These are phyloP conservation scores for Willisornis vidua DNA, from an alignment of 2,113 vertebrate genomes.

Conservation along the genomic window DNA sequence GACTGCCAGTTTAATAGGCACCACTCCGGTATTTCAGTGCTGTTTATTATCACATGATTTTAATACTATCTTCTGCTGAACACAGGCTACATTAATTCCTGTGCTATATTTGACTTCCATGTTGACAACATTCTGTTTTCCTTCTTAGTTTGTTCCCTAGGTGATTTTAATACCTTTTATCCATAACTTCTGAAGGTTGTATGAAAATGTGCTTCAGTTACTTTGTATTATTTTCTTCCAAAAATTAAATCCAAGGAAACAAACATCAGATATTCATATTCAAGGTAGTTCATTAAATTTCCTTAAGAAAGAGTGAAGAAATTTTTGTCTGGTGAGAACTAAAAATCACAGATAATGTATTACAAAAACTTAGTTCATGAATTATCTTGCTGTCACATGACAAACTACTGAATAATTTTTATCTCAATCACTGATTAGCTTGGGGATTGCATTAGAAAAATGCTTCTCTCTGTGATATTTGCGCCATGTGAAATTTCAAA, in stretches of 20 bases:
- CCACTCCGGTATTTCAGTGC: not conserved
- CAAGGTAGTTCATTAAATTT: not conserved
- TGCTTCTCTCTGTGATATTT: not conserved
- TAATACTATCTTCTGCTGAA: not conserved
- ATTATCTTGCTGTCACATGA: not conserved
- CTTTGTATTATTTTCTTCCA: not conserved
- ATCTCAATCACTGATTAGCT: not conserved
- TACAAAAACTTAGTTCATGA: not conserved
- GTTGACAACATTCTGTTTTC: not conserved
- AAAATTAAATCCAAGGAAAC: not conserved
- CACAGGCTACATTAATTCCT: not conserved
- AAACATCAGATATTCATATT: not conserved
- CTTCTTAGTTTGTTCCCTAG: not conserved
- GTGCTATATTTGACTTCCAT: not conserved
- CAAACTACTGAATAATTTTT: not conserved
- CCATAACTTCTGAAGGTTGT: not conserved
- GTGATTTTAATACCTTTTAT: not conserved
- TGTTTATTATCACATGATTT: not conserved
- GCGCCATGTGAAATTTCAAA: not conserved
- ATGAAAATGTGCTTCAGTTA: not conserved
- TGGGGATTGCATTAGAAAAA: not conserved
- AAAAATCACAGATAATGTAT: rapidly evolving
- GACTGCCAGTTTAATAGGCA: not conserved
- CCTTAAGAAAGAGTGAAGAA: not conserved
- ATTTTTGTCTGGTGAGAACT: not conserved